Percentiles rank a stretch among this genome's conserved stretches.
Evolutionary conservation across 1,140 invertebrate species (phyloP).

Genomic region (Drosophila pseudoobscura): DNA sequence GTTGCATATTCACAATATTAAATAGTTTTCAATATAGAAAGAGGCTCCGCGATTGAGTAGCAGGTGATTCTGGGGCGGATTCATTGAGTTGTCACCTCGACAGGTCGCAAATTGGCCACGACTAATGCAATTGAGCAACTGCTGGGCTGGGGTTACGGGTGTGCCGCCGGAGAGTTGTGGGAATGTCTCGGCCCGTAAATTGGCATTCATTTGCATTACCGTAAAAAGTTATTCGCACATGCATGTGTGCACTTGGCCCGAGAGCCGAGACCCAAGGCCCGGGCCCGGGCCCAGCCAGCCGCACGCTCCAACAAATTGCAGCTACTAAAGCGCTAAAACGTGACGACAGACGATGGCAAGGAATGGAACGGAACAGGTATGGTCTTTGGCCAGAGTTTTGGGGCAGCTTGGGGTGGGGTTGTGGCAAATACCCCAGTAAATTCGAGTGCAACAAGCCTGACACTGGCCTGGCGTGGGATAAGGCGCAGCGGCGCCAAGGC

Average conservation of each 20-base stretch:
- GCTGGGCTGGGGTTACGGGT: constrained; percentile 1
- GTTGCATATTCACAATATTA: constrained; percentile 59
- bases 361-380: no score
- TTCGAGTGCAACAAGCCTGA: constrained; percentile 57
- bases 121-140: constrained; percentile 52
- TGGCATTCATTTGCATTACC: constrained; percentile 81
- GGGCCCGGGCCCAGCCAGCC: constrained; percentile 13
- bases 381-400: not conserved
- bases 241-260: constrained; percentile 70
- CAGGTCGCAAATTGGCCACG: constrained; percentile 61
- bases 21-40: constrained; percentile 29
- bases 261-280: no score
- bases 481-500: constrained; percentile 44
- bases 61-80: constrained; percentile 1
- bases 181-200: constrained; percentile 59
- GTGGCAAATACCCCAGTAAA: constrained; percentile 54
- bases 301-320: constrained; percentile 72
- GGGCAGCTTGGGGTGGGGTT: constrained; percentile 2
- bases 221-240: constrained; percentile 78
- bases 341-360: constrained; percentile 56
- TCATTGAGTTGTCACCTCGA: constrained; percentile 68
- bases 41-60: no score
- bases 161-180: not conserved
- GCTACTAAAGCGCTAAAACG: constrained; percentile 78
- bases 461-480: constrained; percentile 7